phyloP scores from a whole-genome alignment of 2,797 vertebrate genomes.

The Myotis daubentonii region DNA sequence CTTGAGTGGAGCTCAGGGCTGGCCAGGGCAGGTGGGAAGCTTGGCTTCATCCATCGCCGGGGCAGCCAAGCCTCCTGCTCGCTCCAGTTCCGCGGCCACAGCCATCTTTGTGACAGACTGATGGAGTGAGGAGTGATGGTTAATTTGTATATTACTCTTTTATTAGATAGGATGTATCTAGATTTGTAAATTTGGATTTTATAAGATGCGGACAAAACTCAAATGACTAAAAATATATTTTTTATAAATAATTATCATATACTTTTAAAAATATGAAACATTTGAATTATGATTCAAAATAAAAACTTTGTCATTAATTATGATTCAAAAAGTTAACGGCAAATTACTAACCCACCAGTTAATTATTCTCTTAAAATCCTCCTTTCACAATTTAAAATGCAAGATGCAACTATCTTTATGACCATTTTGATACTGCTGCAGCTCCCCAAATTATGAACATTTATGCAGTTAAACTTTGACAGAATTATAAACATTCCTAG shows the following conservation, averaged over 20 bases:
- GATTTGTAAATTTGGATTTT: background rate
- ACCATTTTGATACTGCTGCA: background rate
- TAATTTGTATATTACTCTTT: too few relatives aligned
- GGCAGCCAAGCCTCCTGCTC: too few relatives aligned
- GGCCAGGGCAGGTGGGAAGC: too few relatives aligned
- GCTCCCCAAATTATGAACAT: background rate
- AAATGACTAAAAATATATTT: background rate
- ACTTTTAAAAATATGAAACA: background rate
- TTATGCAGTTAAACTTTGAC: background rate
- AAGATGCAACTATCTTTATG: background rate
- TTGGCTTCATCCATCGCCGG: too few relatives aligned
- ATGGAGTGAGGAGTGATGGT: too few relatives aligned
- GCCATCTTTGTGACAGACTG: too few relatives aligned
- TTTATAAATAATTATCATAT: background rate
- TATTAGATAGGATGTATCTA: too few relatives aligned
- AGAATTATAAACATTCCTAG: background rate
- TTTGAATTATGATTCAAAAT: background rate
- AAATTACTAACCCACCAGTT: background rate
- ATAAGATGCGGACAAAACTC: background rate
- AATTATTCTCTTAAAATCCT: background rate
- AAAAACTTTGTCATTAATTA: background rate
- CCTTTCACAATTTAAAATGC: background rate
- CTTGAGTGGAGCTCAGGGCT: too few relatives aligned
- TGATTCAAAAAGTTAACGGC: background rate
- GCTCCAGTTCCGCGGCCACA: too few relatives aligned